Conservation (phyloP, 2,888 invertebrate genomes). For the Cyaniris semiargus region DNA sequence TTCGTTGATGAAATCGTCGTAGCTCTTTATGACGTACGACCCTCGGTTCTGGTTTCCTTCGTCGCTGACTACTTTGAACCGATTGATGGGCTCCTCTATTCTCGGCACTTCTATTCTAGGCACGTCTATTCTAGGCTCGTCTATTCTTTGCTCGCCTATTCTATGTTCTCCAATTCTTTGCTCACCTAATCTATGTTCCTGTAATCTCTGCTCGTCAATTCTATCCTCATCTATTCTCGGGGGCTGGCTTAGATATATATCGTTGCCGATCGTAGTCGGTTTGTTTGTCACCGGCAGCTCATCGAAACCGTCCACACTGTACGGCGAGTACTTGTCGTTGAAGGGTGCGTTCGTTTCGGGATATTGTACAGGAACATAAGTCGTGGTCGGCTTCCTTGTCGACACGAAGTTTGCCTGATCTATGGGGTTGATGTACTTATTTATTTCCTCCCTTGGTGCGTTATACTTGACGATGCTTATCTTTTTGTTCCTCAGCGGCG, state of each 20-base stretch:
- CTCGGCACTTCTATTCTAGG: background rate
- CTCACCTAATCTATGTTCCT: background rate
- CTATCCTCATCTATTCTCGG: slow-evolving; percentile 39
- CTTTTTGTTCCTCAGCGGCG: slow-evolving; percentile 55
- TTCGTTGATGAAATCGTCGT: slow-evolving; percentile 59
- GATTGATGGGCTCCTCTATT: slow-evolving; percentile 38
- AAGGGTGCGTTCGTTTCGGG: slow-evolving; percentile 1
- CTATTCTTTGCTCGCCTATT: background rate
- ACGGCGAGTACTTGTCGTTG: background rate
- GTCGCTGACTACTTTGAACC: slow-evolving; percentile 42
- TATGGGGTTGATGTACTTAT: slow-evolving; percentile 49
- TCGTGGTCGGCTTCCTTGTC: slow-evolving; percentile 28
- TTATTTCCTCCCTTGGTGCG: slow-evolving; percentile 30
- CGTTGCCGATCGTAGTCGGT: slow-evolving; percentile 36
- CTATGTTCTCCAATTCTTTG: background rate
- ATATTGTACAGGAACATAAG: slow-evolving; percentile 8
- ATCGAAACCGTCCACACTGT: slow-evolving; percentile 22
- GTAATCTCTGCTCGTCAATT: background rate
- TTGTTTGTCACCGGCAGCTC: slow-evolving; percentile 29
- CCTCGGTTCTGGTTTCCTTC: slow-evolving; percentile 55
- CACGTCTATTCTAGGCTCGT: background rate
- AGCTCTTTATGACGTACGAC: slow-evolving; percentile 63
- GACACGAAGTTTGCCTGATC: background rate
- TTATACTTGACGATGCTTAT: slow-evolving; percentile 53
- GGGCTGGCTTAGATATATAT: slow-evolving; percentile 48